These are phyloP conservation scores for Malachius bipustulatus DNA, from an alignment of 2,888 invertebrate species.

Conservation along the genomic window DNA sequence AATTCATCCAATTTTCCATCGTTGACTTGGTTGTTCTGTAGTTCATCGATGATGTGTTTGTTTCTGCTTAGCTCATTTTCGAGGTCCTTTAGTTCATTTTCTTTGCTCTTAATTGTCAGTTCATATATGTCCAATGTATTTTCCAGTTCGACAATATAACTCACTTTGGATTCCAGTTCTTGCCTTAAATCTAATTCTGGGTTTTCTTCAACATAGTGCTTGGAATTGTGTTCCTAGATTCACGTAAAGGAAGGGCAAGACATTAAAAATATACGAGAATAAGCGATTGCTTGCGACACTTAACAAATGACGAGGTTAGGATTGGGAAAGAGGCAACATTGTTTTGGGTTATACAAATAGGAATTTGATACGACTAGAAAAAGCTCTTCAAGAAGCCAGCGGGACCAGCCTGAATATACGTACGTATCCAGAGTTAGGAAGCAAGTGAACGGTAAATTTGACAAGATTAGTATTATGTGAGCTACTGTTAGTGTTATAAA, in stretches of 20 bases:
- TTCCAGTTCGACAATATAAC: conserved; percentile 37
- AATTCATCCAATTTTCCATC: conserved; percentile 20
- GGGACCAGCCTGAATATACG: conserved; percentile 62
- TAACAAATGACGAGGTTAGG: conserved; percentile 4
- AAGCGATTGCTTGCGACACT: conserved; percentile 8
- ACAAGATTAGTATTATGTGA: conserved; percentile 13
- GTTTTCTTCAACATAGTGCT: conserved; percentile 17
- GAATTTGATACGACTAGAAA: conserved; percentile 52
- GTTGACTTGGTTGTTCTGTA: conserved; percentile 21
- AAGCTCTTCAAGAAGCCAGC: conserved; percentile 92
- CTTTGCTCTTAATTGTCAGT: conserved; percentile 41
- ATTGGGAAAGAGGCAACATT: conserved; percentile 34
- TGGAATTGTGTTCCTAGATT: conserved; percentile 15
- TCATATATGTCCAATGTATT: conserved; percentile 44
- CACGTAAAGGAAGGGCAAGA: conserved; percentile 16
- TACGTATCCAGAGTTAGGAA: conserved; percentile 19
- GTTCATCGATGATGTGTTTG: conserved; percentile 22
- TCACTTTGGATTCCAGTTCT: conserved; percentile 21
- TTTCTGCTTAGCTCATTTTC: conserved; percentile 25
- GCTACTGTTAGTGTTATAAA: conserved; percentile 11
- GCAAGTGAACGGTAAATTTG: conserved; percentile 19
- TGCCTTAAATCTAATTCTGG: conserved; percentile 19
- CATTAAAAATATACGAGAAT: conserved; percentile 13
- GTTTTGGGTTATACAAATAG: conserved; percentile 21
- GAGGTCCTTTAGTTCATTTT: conserved; percentile 31